Evolutionary conservation across 2,797 vertebrate genomes (phyloP).

Genomic region (Arnoldichthys spilopterus): DNA sequence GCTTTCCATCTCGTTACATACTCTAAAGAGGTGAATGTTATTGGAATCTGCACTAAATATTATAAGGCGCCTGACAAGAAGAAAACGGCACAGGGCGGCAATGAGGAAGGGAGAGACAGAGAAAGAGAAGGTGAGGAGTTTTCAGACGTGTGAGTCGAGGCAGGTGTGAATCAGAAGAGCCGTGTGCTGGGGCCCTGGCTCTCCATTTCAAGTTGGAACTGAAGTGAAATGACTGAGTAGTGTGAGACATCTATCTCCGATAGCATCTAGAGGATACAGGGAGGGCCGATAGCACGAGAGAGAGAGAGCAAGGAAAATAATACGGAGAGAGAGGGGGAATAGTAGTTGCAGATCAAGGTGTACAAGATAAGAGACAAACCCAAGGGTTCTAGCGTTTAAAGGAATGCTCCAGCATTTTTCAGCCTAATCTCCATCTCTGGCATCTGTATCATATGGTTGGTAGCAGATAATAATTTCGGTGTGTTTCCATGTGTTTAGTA

Average conservation of each 20-base stretch:
- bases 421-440: neutral
- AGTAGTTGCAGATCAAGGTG: slow-evolving; percentile 16
- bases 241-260: slow-evolving; percentile 46
- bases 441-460: neutral
- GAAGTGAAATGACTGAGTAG: slow-evolving; percentile 44
- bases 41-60: neutral
- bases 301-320: slow-evolving; percentile 10
- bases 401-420: neutral
- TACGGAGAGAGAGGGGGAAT: neutral
- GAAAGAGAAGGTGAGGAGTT: slow-evolving; percentile 40
- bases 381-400: slow-evolving; percentile 17
- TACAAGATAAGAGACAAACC: slow-evolving; percentile 11
- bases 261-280: slow-evolving; percentile 44
- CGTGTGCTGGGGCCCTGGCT: slow-evolving; percentile 30
- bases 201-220: slow-evolving; percentile 33
- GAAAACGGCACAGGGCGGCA: slow-evolving; percentile 7
- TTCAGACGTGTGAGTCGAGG: neutral
- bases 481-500: neutral
- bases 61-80: neutral
- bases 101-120: slow-evolving; percentile 36
- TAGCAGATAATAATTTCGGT: neutral
- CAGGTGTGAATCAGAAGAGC: slow-evolving; percentile 24
- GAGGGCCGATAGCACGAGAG: slow-evolving; percentile 11
- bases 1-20: neutral
- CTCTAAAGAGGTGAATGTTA: neutral